These are phyloP conservation scores for Myopa testacea DNA, from an alignment of 2,888 invertebrate genomes.

Conservation along the genomic window DNA sequence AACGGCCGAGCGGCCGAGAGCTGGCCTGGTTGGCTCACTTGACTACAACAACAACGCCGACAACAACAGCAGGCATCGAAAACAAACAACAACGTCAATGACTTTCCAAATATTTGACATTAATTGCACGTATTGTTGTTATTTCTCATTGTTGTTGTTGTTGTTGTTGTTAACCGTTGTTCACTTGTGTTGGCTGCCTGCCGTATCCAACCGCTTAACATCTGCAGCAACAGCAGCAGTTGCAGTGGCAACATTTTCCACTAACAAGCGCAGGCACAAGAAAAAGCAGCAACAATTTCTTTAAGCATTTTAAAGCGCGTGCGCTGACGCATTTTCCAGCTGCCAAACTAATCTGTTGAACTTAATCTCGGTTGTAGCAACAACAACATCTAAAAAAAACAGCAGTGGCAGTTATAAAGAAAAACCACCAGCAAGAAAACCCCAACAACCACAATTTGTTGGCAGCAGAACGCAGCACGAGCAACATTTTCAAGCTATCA, in stretches of 20 bases:
- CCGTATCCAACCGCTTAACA: not conserved
- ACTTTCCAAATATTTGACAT: constrained; percentile 34
- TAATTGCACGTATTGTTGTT: constrained; percentile 26
- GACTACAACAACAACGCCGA: not conserved
- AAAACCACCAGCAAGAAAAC: not conserved
- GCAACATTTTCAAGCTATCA: constrained; percentile 41
- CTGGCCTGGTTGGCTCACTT: not conserved
- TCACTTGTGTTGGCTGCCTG: not conserved
- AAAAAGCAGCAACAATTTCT: constrained; percentile 28
- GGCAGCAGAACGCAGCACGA: constrained; percentile 8
- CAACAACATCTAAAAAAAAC: not conserved
- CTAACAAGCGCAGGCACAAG: not conserved
- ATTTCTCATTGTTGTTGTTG: not conserved
- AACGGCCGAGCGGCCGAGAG: not conserved
- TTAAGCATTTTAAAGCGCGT: constrained; percentile 41
- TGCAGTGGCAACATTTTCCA: not conserved
- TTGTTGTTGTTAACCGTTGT: constrained; percentile 16
- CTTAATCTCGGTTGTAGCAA: constrained; percentile 54
- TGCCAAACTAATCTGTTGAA: constrained; percentile 60
- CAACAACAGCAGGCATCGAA: not conserved
- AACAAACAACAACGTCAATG: constrained; percentile 10
- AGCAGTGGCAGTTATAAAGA: not conserved
- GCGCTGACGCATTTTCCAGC: constrained; percentile 59
- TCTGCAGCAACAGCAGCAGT: not conserved
- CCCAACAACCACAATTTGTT: constrained; percentile 20